Conservation (phyloP, 2,888 invertebrate species). For the Philereme vetulata region DNA sequence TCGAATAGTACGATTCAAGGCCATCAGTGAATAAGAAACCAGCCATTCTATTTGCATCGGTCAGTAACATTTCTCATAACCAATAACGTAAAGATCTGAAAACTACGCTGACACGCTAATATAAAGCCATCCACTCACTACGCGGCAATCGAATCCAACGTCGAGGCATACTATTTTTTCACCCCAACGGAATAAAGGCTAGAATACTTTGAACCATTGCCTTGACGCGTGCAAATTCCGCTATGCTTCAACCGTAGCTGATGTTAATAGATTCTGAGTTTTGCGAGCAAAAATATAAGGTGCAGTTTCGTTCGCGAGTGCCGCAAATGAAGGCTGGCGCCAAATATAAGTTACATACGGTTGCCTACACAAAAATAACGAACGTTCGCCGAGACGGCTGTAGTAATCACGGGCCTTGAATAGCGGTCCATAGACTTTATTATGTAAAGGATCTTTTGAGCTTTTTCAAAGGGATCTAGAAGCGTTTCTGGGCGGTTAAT, state of each 20-base stretch:
- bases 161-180: slow-evolving; percentile 42
- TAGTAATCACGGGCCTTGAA: slow-evolving; percentile 73
- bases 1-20: no score
- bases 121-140: slow-evolving; percentile 39
- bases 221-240: slow-evolving; percentile 48
- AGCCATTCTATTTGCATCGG: no score
- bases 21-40: no score
- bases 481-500: slow-evolving; percentile 70
- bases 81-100: slow-evolving; percentile 17
- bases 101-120: slow-evolving; percentile 41
- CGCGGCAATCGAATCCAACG: slow-evolving; percentile 15
- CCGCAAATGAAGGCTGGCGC: slow-evolving; percentile 48
- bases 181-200: slow-evolving; percentile 51
- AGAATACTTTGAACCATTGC: slow-evolving; percentile 55
- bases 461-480: slow-evolving; percentile 67
- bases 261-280: slow-evolving; percentile 27
- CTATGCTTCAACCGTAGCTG: slow-evolving; percentile 34
- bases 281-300: slow-evolving; percentile 41
- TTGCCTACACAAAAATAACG: slow-evolving; percentile 83
- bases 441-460: slow-evolving; percentile 76
- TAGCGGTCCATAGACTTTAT: slow-evolving; percentile 68
- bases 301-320: slow-evolving; percentile 37
- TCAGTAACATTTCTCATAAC: no score
- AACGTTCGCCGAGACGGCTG: slow-evolving; percentile 65
- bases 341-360: slow-evolving; percentile 71